These are phyloP conservation scores for Pterocles gutturalis DNA, from an alignment of 2,113 vertebrate genomes.

Conservation along the genomic window DNA sequence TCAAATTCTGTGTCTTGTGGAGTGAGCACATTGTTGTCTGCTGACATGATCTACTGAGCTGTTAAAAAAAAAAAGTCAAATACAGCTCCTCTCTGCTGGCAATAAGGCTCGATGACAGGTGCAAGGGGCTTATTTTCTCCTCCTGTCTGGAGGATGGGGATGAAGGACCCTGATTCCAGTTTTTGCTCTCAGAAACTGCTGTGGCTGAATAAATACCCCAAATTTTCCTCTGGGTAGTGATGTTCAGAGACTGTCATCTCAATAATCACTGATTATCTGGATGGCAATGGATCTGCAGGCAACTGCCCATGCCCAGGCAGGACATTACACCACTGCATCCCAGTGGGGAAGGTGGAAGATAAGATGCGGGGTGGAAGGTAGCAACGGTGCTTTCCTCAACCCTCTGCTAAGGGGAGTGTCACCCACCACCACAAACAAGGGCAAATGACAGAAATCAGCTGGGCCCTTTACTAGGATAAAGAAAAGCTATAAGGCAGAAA, in stretches of 20 bases:
- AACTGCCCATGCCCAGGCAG: background rate
- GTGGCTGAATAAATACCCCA: background rate
- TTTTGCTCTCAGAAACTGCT: background rate
- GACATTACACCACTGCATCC: background rate
- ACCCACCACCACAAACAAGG: background rate
- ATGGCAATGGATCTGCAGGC: background rate
- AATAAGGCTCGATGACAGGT: background rate
- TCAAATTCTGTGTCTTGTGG: conserved; percentile 72
- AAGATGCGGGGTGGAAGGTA: background rate
- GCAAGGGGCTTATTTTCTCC: background rate
- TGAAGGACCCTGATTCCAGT: background rate
- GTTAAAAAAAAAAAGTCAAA: conserved; percentile 19
- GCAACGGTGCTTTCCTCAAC: background rate
- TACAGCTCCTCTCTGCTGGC: background rate
- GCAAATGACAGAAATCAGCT: background rate
- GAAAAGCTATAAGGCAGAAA: background rate
- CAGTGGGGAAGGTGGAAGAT: rapidly evolving
- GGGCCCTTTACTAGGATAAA: rapidly evolving
- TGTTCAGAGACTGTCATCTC: background rate
- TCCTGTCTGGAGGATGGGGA: background rate
- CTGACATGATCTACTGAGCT: conserved; percentile 62
- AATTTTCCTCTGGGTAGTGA: background rate
- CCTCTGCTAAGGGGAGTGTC: background rate
- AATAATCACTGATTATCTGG: background rate
- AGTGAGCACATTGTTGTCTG: conserved; percentile 69